These are phyloP conservation scores for Phainopepla nitens DNA, from an alignment of 2,113 vertebrate genomes.

Conservation along the genomic window DNA sequence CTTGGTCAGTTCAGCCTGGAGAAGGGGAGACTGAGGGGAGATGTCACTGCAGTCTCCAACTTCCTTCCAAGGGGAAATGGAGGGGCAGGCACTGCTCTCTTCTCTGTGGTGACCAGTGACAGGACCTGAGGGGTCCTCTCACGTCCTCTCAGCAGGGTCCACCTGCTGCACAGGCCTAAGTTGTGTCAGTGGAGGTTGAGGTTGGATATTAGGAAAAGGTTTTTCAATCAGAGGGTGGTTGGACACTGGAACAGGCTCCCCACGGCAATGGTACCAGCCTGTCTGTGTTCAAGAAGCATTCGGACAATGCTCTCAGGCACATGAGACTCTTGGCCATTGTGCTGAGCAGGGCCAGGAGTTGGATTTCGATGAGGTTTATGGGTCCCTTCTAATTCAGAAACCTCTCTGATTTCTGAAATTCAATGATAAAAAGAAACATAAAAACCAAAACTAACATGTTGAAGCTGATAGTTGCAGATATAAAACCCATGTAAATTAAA, in stretches of 20 bases:
- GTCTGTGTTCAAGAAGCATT: neutral
- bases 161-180: neutral
- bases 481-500: neutral
- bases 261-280: neutral
- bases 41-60: neutral
- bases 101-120: neutral
- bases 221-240: neutral
- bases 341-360: neutral
- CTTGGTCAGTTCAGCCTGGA: neutral
- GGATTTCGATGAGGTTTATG: neutral
- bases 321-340: too few relatives aligned
- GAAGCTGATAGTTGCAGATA: neutral
- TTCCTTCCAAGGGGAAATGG: neutral
- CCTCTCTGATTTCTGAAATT: neutral
- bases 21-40: neutral
- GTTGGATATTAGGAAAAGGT: neutral
- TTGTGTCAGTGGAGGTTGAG: neutral
- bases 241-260: neutral
- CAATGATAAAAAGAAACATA: neutral
- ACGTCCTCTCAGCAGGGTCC: too few relatives aligned
- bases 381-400: neutral
- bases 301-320: neutral
- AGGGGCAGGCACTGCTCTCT: neutral
- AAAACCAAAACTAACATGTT: neutral
- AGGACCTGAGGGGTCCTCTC: accelerated